Base-by-base conservation (phyloP, 2,888 invertebrate species). In the Tolmerus cingulatus region DNA sequence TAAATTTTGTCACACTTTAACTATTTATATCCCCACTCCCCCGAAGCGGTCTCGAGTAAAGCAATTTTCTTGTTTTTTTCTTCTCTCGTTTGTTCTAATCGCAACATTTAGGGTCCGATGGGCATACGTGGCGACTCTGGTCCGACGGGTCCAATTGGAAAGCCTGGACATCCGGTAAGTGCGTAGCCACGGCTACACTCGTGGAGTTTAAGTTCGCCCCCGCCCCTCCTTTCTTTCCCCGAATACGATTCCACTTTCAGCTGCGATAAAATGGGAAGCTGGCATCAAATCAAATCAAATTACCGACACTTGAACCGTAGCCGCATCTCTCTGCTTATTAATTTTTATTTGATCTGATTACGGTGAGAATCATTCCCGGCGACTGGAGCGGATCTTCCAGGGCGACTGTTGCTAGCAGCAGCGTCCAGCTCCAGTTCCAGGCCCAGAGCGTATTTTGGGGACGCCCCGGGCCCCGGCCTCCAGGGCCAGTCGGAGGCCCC, bases 71-170 rank as follows among this genome's bases (percentile, higher is more conserved):
- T 86, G 77, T 86, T 77, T 57, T 82, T 16, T 46, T 46, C 43
- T 16, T 16, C 43, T 46, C 43, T 46, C 30, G 34, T 82, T 23
- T 37, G 43, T 82, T 88, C 85, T 81, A 84, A 87, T 87, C 74
- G 66, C 86, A 46, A 87, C 89, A 88, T 87, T 87, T 88, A 92
- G 93, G 92, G 92, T 90, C 92, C 92, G 79, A 93, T 93, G 92
- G 93, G 92, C 88, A 91, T 93, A 90, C 91, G 92, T 88, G 93
- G 93, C 81, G 93, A 93, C 89, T 92, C 92, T 5, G 93, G 93
- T 27, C 90, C 92, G 46, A 89, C 90, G 23, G 93, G 93, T 87
- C 93, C 93, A 76, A 89, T 91, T n/a, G 93, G 93, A 88, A 93
- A 92, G 89, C 92, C 93, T 89, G 93, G 93, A 89, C 90, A 92